Evolutionary conservation across 2,888 invertebrate genomes (phyloP), one percentile per base, ranked within the genome.

Genomic region (Drosophila nr. perissopoda): DNA sequence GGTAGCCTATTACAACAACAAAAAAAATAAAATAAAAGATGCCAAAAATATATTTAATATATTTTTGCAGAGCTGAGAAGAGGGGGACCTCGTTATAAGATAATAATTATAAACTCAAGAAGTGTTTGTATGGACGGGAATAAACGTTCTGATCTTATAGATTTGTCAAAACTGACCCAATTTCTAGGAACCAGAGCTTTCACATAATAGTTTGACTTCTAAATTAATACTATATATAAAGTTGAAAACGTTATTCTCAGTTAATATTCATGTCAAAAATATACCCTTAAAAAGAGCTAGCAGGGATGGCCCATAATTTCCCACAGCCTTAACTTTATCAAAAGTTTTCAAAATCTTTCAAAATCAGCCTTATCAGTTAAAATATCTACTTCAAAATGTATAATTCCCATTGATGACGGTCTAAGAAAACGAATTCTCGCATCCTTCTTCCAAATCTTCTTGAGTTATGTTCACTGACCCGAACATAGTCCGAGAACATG

Each of bases 401-500:
- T n/a, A 40, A 42, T 42, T 21, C 21, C 5, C 11, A 21, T 21
- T 42, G 21, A 42, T 5, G 42, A 42, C 42, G 42, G 42, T 42
- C 42, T 5, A 21, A 5, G 10, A 11, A 21, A n/a, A 11, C 42
- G 11, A 42, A 11, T 21, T 21, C 42, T 11, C 42, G 42, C 21
- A 42, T 21, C 21, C 21, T 11, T 42, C 5, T 5, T 21, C 42
- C 42, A 42, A 42, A 42, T 11, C 42, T 11, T 42, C 1, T 25
- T 8, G 46, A 25, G 7, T 25, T 46, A 16, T 46, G 46, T 38
- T 38, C 64, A 53, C 29, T 31, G 64, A 66, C 42, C 66, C n/a
- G 10, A 4, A 21, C 16, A 51, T 13, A 40, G 49, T n/a, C 11
- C 13, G 8, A 40, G 34, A 21, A 34, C 34, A 49, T 29, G n/a